A percentile compares a stretch with the other conserved stretches of the same genome.
Evolutionary conservation across 1,140 invertebrate species (phyloP).

Genomic region (Brachionus plicatilis): DNA sequence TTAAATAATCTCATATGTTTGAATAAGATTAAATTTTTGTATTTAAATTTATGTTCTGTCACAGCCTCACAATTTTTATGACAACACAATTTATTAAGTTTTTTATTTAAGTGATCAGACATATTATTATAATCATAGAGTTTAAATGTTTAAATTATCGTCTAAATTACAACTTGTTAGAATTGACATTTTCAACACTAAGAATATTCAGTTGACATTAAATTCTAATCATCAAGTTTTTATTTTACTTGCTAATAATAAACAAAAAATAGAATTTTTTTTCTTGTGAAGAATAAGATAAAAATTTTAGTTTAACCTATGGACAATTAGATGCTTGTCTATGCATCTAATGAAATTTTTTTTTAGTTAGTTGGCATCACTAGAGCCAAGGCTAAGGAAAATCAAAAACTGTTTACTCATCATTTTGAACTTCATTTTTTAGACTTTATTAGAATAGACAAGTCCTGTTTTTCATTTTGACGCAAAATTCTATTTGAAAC

Average conservation of each 20-base stretch:
- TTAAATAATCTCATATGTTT: neutral
- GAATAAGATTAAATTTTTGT: neutral
- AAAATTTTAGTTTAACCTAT: neutral
- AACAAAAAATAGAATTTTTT: neutral
- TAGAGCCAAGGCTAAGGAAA: neutral
- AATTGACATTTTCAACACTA: neutral
- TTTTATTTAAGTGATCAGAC: neutral
- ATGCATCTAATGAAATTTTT: neutral
- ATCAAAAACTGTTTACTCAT: neutral
- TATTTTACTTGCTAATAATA: neutral
- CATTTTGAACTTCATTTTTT: neutral
- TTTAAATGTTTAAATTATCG: neutral
- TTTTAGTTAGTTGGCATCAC: neutral
- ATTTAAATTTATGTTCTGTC: neutral
- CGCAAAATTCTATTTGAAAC: neutral
- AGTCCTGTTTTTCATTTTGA: neutral
- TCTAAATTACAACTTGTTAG: neutral
- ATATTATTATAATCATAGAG: neutral
- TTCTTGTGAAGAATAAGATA: neutral
- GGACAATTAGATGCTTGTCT: neutral
- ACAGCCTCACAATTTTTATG: neutral
- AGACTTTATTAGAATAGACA: neutral
- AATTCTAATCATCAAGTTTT: neutral
- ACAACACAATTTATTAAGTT: neutral
- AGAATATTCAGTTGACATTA: neutral